These are phyloP conservation scores for Plutella xylostella DNA, from an alignment of 2,888 invertebrate genomes.

Conservation along the genomic window DNA sequence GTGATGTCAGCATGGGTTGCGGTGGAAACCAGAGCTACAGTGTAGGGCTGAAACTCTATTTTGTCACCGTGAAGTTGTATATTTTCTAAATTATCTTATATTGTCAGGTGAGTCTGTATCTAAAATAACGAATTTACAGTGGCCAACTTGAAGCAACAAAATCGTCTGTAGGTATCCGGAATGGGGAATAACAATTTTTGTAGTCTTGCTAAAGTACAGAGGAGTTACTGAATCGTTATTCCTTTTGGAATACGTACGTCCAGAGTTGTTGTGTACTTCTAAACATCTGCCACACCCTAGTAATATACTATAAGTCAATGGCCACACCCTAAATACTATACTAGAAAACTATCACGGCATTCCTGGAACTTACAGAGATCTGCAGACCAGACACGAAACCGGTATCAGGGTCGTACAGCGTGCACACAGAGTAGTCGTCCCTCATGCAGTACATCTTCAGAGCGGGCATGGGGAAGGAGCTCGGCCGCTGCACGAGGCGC, in stretches of 20 bases:
- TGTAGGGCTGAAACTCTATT: neutral
- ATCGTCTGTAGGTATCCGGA: neutral
- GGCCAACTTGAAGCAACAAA: too few species aligned
- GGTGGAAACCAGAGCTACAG: neutral
- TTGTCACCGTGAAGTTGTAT: too few species aligned
- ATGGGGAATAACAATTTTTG: neutral
- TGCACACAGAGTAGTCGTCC: conserved; percentile 29
- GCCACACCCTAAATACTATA: neutral
- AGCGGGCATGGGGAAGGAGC: neutral
- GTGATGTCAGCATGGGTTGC: neutral
- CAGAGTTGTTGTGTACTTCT: neutral
- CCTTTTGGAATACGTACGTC: neutral
- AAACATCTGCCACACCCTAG: neutral
- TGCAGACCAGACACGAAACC: conserved; percentile 36
- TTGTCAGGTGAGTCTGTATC: too few species aligned
- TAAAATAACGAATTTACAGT: too few species aligned
- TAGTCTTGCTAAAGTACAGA: neutral
- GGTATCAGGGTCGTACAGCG: conserved; percentile 27
- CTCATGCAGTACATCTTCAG: conserved; percentile 32
- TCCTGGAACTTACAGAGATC: conserved; percentile 42
- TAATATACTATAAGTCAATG: neutral
- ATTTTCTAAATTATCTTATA: too few species aligned
- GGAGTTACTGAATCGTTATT: neutral
- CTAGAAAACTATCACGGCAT: neutral
- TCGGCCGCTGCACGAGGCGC: neutral